Conservation (phyloP, 2,888 invertebrate genomes). For the Linnaemya tessellans region DNA sequence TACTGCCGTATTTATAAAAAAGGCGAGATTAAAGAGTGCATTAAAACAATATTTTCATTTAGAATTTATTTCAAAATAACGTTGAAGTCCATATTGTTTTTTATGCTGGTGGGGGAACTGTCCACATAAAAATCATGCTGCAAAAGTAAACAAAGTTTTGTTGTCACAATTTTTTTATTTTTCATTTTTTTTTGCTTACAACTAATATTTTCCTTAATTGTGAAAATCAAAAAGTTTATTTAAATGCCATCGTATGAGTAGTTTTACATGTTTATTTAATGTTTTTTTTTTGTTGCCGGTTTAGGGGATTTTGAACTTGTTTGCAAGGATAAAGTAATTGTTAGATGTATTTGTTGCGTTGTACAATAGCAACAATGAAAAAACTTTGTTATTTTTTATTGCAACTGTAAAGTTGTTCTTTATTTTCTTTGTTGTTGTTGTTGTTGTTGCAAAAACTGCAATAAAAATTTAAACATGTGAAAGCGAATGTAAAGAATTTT, state of each 20-base stretch:
- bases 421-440: background rate
- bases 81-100: no score
- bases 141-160: background rate
- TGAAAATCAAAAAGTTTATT: conserved; percentile 70
- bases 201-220: conserved; percentile 59
- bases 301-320: background rate
- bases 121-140: background rate
- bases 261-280: conserved; percentile 52
- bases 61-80: no score
- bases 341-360: conserved; percentile 34
- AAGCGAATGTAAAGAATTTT: conserved; percentile 2
- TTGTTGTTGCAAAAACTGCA: conserved; percentile 2
- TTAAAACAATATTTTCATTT: no score
- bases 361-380: conserved; percentile 12
- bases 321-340: conserved; percentile 41
- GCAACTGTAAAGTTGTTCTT: conserved; percentile 16
- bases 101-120: no score
- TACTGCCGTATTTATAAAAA: no score
- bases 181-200: conserved; percentile 17
- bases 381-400: conserved; percentile 16
- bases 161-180: background rate
- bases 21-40: no score
- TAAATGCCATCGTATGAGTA: conserved; percentile 58
- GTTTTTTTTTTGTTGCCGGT: conserved; percentile 33
- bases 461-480: conserved; percentile 33